phyloP scores from a whole-genome alignment of 2,113 vertebrate genomes.

The Gavialis gangeticus region DNA sequence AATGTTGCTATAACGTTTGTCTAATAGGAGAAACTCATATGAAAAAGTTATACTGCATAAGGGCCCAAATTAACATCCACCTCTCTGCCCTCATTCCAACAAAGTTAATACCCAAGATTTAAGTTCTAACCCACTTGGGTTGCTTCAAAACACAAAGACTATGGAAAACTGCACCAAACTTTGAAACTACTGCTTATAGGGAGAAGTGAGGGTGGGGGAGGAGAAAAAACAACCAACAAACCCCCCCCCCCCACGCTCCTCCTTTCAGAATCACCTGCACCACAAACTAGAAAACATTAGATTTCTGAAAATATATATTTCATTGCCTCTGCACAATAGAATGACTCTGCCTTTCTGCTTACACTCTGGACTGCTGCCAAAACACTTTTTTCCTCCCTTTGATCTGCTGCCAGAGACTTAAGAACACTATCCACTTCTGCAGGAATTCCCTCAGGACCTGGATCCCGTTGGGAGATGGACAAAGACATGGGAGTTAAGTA shows the following conservation, averaged over 20 bases:
- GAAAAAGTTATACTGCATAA: accelerated
- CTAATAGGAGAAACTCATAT: neutral
- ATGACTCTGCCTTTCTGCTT: slow-evolving; percentile 55
- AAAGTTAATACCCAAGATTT: neutral
- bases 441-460: slow-evolving; percentile 39
- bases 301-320: neutral
- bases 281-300: neutral
- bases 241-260: neutral
- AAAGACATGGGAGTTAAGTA: neutral
- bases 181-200: neutral
- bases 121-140: neutral
- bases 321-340: slow-evolving; percentile 15
- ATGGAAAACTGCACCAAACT: neutral
- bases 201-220: too few species aligned
- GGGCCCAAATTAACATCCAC: neutral
- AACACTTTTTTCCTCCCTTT: slow-evolving; percentile 27
- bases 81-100: neutral
- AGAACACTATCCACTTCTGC: slow-evolving; percentile 26
- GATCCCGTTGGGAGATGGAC: neutral
- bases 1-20: neutral
- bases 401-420: slow-evolving; percentile 50
- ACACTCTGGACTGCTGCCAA: slow-evolving; percentile 60
- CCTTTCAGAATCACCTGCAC: neutral
- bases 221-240: neutral
- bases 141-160: neutral